Evolutionary conservation across 2,113 vertebrate species (phyloP), one percentile per base, ranked within the genome.

Genomic region (Mohoua ochrocephala): DNA sequence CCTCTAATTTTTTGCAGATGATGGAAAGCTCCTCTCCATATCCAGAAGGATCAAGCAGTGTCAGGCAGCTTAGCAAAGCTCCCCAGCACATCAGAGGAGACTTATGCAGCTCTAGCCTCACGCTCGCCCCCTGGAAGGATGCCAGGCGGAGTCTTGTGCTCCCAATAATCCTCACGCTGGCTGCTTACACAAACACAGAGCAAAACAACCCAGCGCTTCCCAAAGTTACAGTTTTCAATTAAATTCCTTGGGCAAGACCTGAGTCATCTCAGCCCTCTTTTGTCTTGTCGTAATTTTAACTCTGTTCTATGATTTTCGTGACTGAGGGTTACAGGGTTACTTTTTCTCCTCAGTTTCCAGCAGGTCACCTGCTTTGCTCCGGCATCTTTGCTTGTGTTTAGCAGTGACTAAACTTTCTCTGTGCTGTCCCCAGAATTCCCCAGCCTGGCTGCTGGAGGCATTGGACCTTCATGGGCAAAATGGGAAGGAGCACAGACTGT

Each of bases 401-500:
- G 11, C 52, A 87, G 23, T 1, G 4, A 45, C 33, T 47, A 15
- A 74, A 82, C 39, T 73, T 68, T 10, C 56, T 42, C 81, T 49
- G 21, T 64, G 52, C 52, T 45, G 47, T 89, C 27, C 42, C 50
- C 52, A 21, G 7, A 0, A 13, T 19, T 67, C 2, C 53, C 35
- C 57, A 90, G 35, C 31, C n/a, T 9, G 8, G 54, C 54, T 91
- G n/a, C 35, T 74, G 63, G 28, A 35, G 31, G 37, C 50, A 35
- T 23, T 9, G 63, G 53, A 41, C 37, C 26, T 39, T 80, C 41
- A 49, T 56, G 47, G 27, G 27, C 1, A 3, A 81, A 87, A 61
- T 0, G 4, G 64, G 53, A 68, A 60, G 0, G 10, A 68, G 33
- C 28, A 24, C 0, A 0, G 63, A 20, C 16, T 8, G 0, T 7